Percentiles rank a stretch among this genome's conserved stretches.
These are phyloP conservation scores for Gastrophryne carolinensis DNA, from an alignment of 2,797 vertebrate species.

Conservation along the genomic window DNA sequence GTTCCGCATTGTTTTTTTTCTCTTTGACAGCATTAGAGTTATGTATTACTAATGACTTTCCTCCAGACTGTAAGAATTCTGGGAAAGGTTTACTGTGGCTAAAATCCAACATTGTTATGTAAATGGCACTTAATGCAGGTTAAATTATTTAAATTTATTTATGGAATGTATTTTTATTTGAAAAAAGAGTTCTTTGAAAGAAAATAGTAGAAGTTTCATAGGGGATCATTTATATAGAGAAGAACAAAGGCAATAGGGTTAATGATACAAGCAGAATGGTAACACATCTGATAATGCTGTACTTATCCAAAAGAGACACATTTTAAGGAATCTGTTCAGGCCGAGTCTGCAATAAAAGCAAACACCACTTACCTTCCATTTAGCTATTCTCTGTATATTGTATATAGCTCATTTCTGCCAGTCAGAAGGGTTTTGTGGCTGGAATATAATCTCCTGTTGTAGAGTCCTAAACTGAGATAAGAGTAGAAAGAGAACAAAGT, in stretches of 20 bases:
- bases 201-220: neutral
- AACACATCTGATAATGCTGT: too few relatives aligned
- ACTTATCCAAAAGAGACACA: too few relatives aligned
- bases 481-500: too few relatives aligned
- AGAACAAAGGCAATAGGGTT: neutral
- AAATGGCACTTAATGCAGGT: neutral
- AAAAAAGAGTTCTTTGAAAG: neutral
- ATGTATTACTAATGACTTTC: neutral
- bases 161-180: neutral
- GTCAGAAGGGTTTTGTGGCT: too few relatives aligned
- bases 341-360: too few relatives aligned
- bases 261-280: neutral
- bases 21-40: neutral
- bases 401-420: too few relatives aligned
- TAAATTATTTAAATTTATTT: neutral
- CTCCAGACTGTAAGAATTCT: neutral
- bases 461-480: too few relatives aligned
- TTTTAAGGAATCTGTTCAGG: too few relatives aligned
- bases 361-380: too few relatives aligned
- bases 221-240: neutral
- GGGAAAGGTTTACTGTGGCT: neutral
- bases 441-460: too few relatives aligned
- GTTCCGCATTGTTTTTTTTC: neutral
- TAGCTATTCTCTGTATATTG: too few relatives aligned
- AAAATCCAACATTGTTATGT: neutral